Evolutionary conservation across 2,888 invertebrate genomes (phyloP).

Genomic region (Lomographa bimaculata): DNA sequence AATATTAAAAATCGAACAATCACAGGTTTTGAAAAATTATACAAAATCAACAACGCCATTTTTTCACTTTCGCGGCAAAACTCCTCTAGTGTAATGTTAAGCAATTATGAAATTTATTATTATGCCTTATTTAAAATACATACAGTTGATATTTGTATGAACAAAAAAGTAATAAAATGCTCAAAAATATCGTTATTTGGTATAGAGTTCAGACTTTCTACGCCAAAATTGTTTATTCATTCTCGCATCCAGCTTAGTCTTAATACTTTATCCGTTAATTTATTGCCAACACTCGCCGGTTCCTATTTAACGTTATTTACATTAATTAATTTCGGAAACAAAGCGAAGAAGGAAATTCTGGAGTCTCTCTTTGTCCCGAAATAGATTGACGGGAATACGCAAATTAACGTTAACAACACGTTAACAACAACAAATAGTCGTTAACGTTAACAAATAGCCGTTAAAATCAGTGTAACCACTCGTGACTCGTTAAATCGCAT

Average conservation of each 20-base stretch:
- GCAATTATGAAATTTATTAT: too few species aligned
- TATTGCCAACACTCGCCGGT: slow-evolving; percentile 27
- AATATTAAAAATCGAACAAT: too few species aligned
- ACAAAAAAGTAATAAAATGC: too few species aligned
- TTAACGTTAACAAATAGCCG: slow-evolving; percentile 16
- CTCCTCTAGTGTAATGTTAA: too few species aligned
- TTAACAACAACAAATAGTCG: slow-evolving; percentile 18
- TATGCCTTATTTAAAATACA: too few species aligned
- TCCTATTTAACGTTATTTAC: slow-evolving; percentile 31
- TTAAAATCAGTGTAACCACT: slow-evolving; percentile 28
- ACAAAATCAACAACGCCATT: too few species aligned
- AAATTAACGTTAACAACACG: slow-evolving; percentile 31
- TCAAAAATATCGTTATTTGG: too few species aligned
- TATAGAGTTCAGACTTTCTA: too few species aligned
- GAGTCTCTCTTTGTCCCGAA: slow-evolving; percentile 26
- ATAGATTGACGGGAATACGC: slow-evolving; percentile 23
- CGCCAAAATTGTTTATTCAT: slow-evolving; percentile 12
- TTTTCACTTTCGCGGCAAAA: too few species aligned
- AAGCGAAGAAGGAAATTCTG: slow-evolving; percentile 19
- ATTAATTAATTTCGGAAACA: slow-evolving; percentile 35
- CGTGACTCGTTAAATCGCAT: slow-evolving; percentile 16
- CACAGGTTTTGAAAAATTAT: too few species aligned
- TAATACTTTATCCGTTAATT: slow-evolving; percentile 27
- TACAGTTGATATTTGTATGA: too few species aligned
- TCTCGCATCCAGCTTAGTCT: slow-evolving; percentile 13